Evolutionary conservation across 2,888 invertebrate species (phyloP).

Genomic region (Carcina quercana): DNA sequence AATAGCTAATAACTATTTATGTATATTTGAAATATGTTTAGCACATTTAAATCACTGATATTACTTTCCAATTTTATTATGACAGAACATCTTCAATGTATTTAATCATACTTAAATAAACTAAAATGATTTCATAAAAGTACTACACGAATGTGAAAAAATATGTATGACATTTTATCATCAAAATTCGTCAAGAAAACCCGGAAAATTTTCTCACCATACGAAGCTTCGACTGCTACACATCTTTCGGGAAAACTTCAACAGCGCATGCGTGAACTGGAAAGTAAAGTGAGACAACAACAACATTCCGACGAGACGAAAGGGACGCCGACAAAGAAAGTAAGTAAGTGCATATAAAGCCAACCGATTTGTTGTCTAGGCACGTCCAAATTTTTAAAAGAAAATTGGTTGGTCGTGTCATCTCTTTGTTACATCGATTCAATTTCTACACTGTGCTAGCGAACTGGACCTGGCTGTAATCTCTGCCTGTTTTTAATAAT

Average conservation of each 20-base stretch:
- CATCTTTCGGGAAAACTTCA: slow-evolving; percentile 53
- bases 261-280: slow-evolving; percentile 58
- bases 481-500: neutral
- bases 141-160: too few species aligned
- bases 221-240: slow-evolving; percentile 56
- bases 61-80: too few species aligned
- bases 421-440: neutral
- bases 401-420: slow-evolving; percentile 2
- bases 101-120: too few species aligned
- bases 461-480: neutral
- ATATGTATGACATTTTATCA: neutral
- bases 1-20: too few species aligned
- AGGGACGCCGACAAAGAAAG: slow-evolving; percentile 29
- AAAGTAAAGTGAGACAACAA: slow-evolving; percentile 38
- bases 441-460: too few species aligned
- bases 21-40: too few species aligned
- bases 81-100: too few species aligned
- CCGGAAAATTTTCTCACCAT: slow-evolving; percentile 26
- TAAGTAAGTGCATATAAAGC: slow-evolving; percentile 53
- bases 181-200: neutral
- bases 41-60: too few species aligned
- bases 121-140: too few species aligned
- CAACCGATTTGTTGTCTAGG: slow-evolving; percentile 51
- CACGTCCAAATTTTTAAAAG: slow-evolving; percentile 54
- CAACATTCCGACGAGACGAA: slow-evolving; percentile 22